These are phyloP conservation scores for Notamacropus eugenii DNA, from an alignment of 2,797 vertebrate genomes.

Conservation along the genomic window DNA sequence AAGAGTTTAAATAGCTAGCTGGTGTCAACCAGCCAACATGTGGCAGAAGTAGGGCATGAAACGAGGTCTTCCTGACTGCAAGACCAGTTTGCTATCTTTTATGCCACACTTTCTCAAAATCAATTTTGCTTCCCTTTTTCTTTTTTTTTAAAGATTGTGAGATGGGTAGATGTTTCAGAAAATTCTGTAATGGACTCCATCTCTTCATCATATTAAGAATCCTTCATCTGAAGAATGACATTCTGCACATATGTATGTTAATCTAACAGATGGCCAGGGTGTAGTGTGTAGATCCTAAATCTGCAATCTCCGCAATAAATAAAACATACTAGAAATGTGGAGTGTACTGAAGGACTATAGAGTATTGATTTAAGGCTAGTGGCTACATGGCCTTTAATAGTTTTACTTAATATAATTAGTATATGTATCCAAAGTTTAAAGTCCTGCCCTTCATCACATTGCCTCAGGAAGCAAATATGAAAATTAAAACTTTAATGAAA, in stretches of 20 bases:
- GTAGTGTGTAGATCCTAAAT: slow-evolving; percentile 48
- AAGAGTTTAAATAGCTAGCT: not conserved
- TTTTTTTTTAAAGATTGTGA: not conserved
- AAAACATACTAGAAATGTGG: slow-evolving; percentile 58
- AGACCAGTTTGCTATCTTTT: slow-evolving; percentile 13
- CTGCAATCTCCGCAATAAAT: slow-evolving; percentile 59
- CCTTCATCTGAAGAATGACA: slow-evolving; percentile 49
- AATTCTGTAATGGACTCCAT: not conserved
- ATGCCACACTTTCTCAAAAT: not conserved
- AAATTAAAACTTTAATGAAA: slow-evolving; percentile 77
- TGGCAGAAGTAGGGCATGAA: not conserved
- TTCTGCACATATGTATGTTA: slow-evolving; percentile 17
- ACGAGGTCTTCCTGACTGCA: not conserved
- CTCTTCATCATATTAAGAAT: not conserved
- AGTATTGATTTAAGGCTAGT: slow-evolving; percentile 69
- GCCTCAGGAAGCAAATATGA: slow-evolving; percentile 71
- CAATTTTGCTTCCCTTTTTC: not conserved
- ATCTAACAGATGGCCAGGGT: slow-evolving; percentile 63
- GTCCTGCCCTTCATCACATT: slow-evolving; percentile 75
- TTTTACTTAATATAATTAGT: slow-evolving; percentile 70
- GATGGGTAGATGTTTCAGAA: slow-evolving; percentile 27
- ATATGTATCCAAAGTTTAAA: slow-evolving; percentile 66
- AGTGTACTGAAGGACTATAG: slow-evolving; percentile 41
- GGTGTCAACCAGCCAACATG: not conserved
- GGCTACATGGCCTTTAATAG: slow-evolving; percentile 48